Base-by-base conservation (phyloP, 2,888 invertebrate species). In the Keiferia lycopersicella region DNA sequence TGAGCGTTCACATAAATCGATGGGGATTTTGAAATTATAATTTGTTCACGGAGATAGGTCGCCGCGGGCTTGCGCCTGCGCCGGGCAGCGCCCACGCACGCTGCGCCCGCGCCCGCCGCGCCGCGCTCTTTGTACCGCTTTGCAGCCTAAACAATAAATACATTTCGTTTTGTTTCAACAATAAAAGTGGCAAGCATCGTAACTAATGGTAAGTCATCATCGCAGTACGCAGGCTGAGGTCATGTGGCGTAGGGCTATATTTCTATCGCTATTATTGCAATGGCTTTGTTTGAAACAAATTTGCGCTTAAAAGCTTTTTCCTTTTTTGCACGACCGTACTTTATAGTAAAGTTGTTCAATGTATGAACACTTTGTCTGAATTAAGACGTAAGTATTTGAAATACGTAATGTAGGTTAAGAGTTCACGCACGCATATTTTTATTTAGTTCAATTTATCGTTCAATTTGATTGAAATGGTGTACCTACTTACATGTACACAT, bases 11-110 rank as follows among this genome's bases (percentile, higher is more conserved):
- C 87, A 91, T 91, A 91, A 90, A 90, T 91, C 87, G 89, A 89
- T 82, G 84, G 84, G 82, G 85, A 87, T 88, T 91, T 88, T 85
- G 85, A 91, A 90, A 91, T 89, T 90, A 89, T 90, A 91, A 90
- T 91, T 90, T 87, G 88, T 86, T 86, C 85, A 77, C 76, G 81
- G 79, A 85, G 89, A 87, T 86, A 86, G 83, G 82, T 79, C 83
- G 89, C 88, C 85, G 81, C 86, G 78, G 85, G 89, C 86, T 4
- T n/a, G 45, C 41, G n/a, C n/a, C n/a, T n/a, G n/a, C 0, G 41
- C 41, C 14, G 2, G 41, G 2, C 14, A 3, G 41, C 14, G 14
- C 14, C 14, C 41, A 14, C 41, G 14, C 41, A 41, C 41, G 84
- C 79, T 72, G 78, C 87, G 83, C 88, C 88, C 82, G 87, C 88